These are phyloP conservation scores for Meghimatium bilineatum DNA, from an alignment of 2,888 invertebrate species.

Conservation along the genomic window DNA sequence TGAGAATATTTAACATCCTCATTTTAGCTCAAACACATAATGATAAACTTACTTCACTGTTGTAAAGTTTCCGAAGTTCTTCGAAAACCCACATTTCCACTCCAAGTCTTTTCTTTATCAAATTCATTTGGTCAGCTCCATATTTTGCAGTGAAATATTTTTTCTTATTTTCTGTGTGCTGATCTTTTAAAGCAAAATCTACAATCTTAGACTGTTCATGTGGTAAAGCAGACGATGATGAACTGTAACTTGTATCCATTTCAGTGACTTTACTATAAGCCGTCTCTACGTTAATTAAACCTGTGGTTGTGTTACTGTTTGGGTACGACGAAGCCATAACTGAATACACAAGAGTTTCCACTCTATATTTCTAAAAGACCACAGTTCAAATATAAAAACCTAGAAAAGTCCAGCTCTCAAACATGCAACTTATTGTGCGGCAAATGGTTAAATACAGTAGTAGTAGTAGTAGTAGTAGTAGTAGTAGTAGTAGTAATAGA, in stretches of 20 bases:
- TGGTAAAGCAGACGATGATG: constrained; percentile 19
- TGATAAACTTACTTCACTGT: constrained; percentile 50
- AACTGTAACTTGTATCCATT: constrained; percentile 40
- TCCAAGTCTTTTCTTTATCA: constrained; percentile 94
- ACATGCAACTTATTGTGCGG: too few relatives aligned
- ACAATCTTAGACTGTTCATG: constrained; percentile 55
- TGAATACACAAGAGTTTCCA: too few relatives aligned
- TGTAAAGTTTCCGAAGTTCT: constrained; percentile 91
- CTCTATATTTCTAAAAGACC: too few relatives aligned
- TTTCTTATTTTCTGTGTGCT: constrained; percentile 90
- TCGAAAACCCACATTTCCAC: constrained; percentile 99
- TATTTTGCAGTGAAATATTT: constrained; percentile 98
- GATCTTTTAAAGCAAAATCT: constrained; percentile 76
- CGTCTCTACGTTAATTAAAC: constrained; percentile 21
- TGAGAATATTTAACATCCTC: too few relatives aligned
- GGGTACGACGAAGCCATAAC: constrained; percentile 67
- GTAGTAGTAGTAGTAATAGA: too few relatives aligned
- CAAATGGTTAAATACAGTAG: too few relatives aligned
- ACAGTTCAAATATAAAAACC: too few relatives aligned
- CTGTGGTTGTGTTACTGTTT: constrained; percentile 25
- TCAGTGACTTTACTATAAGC: constrained; percentile 39
- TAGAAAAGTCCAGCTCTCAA: too few relatives aligned
- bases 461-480: too few relatives aligned
- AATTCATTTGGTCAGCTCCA: constrained; percentile 97
- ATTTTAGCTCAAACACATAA: too few relatives aligned